Percentiles rank a stretch among this genome's conserved stretches.
These are phyloP conservation scores for Dioctria linearis DNA, from an alignment of 2,888 invertebrate genomes.

Conservation along the genomic window DNA sequence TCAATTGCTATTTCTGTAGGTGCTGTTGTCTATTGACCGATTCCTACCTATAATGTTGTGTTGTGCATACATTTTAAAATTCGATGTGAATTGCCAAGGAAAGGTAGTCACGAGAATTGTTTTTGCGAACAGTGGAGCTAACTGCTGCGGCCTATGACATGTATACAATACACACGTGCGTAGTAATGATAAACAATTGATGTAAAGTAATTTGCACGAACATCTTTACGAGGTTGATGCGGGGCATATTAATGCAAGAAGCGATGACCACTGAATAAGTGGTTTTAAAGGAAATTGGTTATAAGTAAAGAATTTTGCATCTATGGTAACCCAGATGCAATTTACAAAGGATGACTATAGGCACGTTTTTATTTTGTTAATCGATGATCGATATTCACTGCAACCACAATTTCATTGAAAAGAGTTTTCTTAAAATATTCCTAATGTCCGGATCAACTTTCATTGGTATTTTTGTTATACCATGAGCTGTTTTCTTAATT, in stretches of 20 bases:
- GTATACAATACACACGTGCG: conserved; percentile 7
- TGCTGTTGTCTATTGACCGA: conserved; percentile 9
- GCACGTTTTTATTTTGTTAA: too few relatives aligned
- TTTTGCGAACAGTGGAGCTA: not conserved
- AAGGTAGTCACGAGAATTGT: conserved; percentile 22
- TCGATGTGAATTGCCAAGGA: conserved; percentile 30
- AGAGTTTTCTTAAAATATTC: too few relatives aligned
- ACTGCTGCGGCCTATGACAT: conserved; percentile 5
- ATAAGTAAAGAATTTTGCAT: too few relatives aligned
- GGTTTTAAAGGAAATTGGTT: too few relatives aligned
- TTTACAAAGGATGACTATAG: too few relatives aligned
- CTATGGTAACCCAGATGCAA: too few relatives aligned
- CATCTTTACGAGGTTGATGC: conserved; percentile 34
- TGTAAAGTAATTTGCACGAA: conserved; percentile 40
- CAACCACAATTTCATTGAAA: too few relatives aligned
- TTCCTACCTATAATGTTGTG: not conserved
- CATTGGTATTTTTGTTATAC: too few relatives aligned
- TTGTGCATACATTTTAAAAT: conserved; percentile 22
- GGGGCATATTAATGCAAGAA: conserved; percentile 25
- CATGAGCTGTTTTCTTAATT: too few relatives aligned
- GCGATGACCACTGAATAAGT: too few relatives aligned
- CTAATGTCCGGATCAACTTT: too few relatives aligned
- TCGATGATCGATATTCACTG: too few relatives aligned
- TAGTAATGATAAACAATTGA: conserved; percentile 45
- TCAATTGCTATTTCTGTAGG: not conserved